Evolutionary conservation across 2,797 vertebrate species (phyloP), one percentile per base, ranked within the genome.

Genomic region (Strix occidentalis): DNA sequence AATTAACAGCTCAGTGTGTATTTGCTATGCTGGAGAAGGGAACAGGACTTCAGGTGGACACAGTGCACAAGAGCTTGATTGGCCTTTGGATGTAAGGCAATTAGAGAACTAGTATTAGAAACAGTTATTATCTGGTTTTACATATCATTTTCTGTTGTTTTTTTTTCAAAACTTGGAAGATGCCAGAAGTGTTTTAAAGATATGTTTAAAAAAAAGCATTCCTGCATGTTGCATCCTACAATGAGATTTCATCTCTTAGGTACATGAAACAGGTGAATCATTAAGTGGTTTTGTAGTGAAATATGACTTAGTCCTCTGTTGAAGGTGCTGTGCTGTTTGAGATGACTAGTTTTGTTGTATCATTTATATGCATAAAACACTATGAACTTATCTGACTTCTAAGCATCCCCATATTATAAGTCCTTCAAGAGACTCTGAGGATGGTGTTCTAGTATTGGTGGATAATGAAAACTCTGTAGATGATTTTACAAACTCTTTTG

Each of bases 1-100:
- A 95, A 97, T 97, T 97, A 97, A 94, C 94, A 95, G 90, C 96
- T 96, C 79, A 85, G 93, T 93, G 54, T 96, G 54, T 96, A 85
- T 91, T 83, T 94, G 82, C 75, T 57, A 9, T 89, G 57, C 82
- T 94, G 70, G 58, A 87, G 76, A 58, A 87, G 26, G 45, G 82
- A 87, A 57, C 53, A 61, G 79, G 84, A 74, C 63, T 90, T 75
- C 41, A 84, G 75, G 93, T 92, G 92, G 83, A 68, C 64, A 31
- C 48, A 77, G 63, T 79, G 71, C 53, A 72, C 61, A 89, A 93
- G 72, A 92, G 92, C 64, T 84, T 46, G 61, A 58, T 83, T 76
- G 61, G 77, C 79, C 92, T 93, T 77, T 70, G 68, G 53, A 78
- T 76, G 29, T 48, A 64, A 84, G 72, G 54, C 56, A 89, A 13